These are phyloP conservation scores for Heliconius nattereri DNA, from an alignment of 1,140 invertebrate species.

Conservation along the genomic window DNA sequence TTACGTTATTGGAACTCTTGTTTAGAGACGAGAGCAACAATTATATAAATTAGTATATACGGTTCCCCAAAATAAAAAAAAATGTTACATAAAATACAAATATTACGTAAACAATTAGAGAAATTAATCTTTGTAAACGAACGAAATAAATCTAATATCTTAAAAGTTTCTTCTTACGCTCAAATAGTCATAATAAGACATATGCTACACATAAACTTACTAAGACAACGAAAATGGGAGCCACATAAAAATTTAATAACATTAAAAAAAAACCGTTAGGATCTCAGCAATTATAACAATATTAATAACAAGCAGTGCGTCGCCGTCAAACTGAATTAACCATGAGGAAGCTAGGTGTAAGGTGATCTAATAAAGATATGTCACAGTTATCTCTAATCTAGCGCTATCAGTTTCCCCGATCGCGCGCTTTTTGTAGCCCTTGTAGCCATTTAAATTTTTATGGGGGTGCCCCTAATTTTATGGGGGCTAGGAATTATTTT, in stretches of 20 bases:
- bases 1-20: no score
- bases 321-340: constrained; percentile 34
- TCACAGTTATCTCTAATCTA: constrained; percentile 38
- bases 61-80: no score
- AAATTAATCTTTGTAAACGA: no score
- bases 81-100: no score
- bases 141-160: no score
- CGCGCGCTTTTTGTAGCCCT: constrained; percentile 41
- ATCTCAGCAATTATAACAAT: constrained; percentile 19
- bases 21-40: no score
- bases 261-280: constrained; percentile 1
- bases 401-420: constrained; percentile 40
- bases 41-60: no score
- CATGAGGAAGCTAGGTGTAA: constrained; percentile 27
- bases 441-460: constrained; percentile 29
- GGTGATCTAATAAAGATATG: constrained; percentile 44
- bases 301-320: constrained; percentile 20
- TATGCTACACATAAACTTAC: neutral
- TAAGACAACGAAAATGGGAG: neutral
- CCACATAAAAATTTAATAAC: neutral
- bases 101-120: no score
- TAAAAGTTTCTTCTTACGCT: no score
- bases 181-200: no score
- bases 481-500: constrained; percentile 29
- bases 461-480: constrained; percentile 37